These are phyloP conservation scores for Gymnorhina tibicen DNA, from an alignment of 2,113 vertebrate genomes.

Conservation along the genomic window DNA sequence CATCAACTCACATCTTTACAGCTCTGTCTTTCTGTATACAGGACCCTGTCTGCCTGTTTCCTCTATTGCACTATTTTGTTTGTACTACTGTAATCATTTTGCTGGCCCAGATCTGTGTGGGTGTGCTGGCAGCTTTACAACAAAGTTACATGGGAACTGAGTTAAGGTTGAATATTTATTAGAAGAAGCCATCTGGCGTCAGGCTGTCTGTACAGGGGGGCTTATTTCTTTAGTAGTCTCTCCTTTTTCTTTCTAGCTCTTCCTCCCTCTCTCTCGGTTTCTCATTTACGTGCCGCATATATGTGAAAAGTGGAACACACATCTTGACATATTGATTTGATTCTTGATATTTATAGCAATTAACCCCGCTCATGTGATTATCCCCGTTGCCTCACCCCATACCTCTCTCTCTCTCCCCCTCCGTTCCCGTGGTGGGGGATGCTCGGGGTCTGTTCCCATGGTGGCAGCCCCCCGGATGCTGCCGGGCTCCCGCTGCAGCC, in stretches of 20 bases:
- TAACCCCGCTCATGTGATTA: conserved; percentile 29
- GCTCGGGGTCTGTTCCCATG: background rate
- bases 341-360: conserved; percentile 67
- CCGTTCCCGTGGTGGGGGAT: background rate
- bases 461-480: conserved; percentile 27
- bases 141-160: conserved; percentile 99
- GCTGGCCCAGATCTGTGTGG: conserved; percentile 96
- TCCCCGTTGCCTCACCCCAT: background rate
- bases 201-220: conserved; percentile 96
- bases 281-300: conserved; percentile 58
- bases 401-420: background rate
- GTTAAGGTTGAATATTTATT: conserved; percentile 99
- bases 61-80: conserved; percentile 95
- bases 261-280: conserved; percentile 70
- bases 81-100: conserved; percentile 99
- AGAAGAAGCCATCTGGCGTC: conserved; percentile 99
- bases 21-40: conserved; percentile 88
- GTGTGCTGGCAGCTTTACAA: conserved; percentile 97
- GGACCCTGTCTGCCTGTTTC: conserved; percentile 92
- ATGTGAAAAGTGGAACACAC: conserved; percentile 73
- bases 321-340: conserved; percentile 72
- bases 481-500: background rate
- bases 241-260: conserved; percentile 81
- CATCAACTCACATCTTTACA: conserved; percentile 82
- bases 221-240: conserved; percentile 88